A percentile compares a stretch with the other conserved stretches of the same genome.
phyloP scores from a whole-genome alignment of 1,140 invertebrate species.

The Drosophila nasuta region DNA sequence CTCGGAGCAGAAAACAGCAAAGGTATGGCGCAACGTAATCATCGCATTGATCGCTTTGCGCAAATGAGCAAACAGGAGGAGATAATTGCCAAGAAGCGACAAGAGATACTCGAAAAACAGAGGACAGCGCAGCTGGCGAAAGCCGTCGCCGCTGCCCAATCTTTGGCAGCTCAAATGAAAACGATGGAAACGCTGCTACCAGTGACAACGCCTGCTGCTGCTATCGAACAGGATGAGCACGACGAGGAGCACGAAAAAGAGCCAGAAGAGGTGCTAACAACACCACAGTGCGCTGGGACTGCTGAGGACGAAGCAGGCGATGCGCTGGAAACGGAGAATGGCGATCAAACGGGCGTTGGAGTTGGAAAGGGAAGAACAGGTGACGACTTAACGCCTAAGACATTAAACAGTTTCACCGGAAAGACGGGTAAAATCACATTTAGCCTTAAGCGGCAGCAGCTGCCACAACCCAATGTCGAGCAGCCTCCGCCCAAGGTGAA shows the following conservation, averaged over 20 bases:
- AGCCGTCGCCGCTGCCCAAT: constrained; percentile 82
- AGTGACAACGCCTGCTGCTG: background rate
- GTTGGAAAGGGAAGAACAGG: constrained; percentile 30
- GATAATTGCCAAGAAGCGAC: constrained; percentile 90
- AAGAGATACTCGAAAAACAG: constrained; percentile 89
- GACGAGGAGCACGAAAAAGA: constrained; percentile 45
- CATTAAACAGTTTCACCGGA: constrained; percentile 67
- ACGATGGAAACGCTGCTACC: constrained; percentile 42
- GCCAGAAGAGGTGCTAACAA: constrained; percentile 18
- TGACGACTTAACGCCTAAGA: constrained; percentile 53
- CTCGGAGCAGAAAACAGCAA: constrained; percentile 8
- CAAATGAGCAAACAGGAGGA: constrained; percentile 89
- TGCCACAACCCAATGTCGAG: constrained; percentile 68
- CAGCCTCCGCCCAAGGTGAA: constrained; percentile 74
- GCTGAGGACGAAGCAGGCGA: constrained; percentile 36
- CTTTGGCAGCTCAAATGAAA: constrained; percentile 70
- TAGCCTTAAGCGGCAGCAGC: constrained; percentile 65
- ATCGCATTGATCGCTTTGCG: constrained; percentile 78
- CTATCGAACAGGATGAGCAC: constrained; percentile 4
- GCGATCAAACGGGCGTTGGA: constrained; percentile 17
- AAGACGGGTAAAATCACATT: constrained; percentile 81
- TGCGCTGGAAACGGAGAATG: constrained; percentile 17
- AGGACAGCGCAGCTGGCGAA: constrained; percentile 86
- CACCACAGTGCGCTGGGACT: background rate
- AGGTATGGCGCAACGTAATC: constrained; percentile 77